These are phyloP conservation scores for Philopedon plagiatum DNA, from an alignment of 2,888 invertebrate species.

Conservation along the genomic window DNA sequence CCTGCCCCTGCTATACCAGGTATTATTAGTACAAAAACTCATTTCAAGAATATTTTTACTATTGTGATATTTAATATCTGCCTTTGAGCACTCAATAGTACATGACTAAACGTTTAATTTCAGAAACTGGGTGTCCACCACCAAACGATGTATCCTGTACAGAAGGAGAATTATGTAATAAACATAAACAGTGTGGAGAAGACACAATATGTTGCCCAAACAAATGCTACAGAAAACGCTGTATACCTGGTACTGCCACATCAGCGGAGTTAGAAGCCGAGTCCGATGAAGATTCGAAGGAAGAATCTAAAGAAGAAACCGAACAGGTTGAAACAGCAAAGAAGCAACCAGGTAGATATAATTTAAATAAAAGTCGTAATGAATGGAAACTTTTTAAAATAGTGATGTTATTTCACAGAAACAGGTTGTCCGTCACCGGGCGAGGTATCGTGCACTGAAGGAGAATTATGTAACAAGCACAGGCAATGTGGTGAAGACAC, in stretches of 20 bases:
- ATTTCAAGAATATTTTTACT: too few species aligned
- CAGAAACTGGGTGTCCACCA: slow-evolving; percentile 49
- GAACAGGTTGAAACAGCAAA: background rate
- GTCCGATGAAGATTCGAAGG: slow-evolving; percentile 40
- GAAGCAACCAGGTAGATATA: slow-evolving; percentile 21
- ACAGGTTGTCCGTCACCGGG: slow-evolving; percentile 44
- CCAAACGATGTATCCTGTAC: slow-evolving; percentile 42
- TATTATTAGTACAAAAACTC: background rate
- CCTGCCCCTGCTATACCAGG: slow-evolving; percentile 24
- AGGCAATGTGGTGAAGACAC: slow-evolving; percentile 35
- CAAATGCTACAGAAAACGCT: slow-evolving; percentile 50
- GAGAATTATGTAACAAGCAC: slow-evolving; percentile 48
- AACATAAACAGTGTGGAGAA: slow-evolving; percentile 47
- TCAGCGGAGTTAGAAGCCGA: slow-evolving; percentile 48
- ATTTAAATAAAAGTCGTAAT: background rate
- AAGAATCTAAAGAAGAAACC: slow-evolving; percentile 19
- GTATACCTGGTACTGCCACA: slow-evolving; percentile 45
- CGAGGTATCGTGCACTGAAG: slow-evolving; percentile 40
- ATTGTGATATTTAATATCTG: too few species aligned
- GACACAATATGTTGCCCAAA: slow-evolving; percentile 51
- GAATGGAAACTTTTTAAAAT: background rate
- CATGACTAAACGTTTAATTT: background rate
- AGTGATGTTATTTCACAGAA: slow-evolving; percentile 23
- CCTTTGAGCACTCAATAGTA: too few species aligned
- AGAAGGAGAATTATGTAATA: slow-evolving; percentile 46